These are phyloP conservation scores for Macaria liturata DNA, from an alignment of 2,888 invertebrate species.

Conservation along the genomic window DNA sequence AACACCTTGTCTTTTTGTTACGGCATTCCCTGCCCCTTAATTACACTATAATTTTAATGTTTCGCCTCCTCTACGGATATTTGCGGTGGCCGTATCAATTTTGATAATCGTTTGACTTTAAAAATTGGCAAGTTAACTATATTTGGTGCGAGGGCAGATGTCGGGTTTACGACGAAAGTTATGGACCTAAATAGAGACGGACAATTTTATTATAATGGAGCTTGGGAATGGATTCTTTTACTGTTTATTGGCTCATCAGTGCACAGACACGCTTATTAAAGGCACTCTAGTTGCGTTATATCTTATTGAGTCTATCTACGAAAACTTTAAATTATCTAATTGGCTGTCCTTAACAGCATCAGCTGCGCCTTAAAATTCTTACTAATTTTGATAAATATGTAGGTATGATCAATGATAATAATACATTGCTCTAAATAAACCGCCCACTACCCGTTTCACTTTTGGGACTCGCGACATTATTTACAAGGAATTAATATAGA, in stretches of 20 bases:
- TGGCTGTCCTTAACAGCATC: no score
- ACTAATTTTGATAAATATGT: no score
- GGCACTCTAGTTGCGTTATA: no score
- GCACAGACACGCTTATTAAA: neutral
- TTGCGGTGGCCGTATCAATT: slow-evolving; percentile 28
- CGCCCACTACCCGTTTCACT: no score
- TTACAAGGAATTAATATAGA: no score
- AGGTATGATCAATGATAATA: no score
- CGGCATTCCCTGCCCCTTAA: slow-evolving; percentile 34
- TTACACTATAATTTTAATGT: slow-evolving; percentile 27
- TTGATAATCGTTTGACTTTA: slow-evolving; percentile 22
- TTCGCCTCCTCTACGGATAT: slow-evolving; percentile 26
- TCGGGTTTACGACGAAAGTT: slow-evolving; percentile 9
- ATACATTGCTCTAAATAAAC: no score
- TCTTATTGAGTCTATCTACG: no score
- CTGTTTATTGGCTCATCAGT: neutral
- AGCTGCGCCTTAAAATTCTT: no score
- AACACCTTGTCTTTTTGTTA: slow-evolving; percentile 42
- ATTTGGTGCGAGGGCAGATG: slow-evolving; percentile 21
- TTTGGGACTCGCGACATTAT: no score
- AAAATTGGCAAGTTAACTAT: slow-evolving; percentile 22
- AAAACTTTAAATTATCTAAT: no score
- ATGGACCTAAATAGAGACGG: neutral
- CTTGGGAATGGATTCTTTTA: slow-evolving; percentile 1
- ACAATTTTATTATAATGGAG: slow-evolving; percentile 6